Evolutionary conservation across 2,888 invertebrate genomes (phyloP), one percentile per base, ranked within the genome.

Genomic region (Polyommatus icarus): DNA sequence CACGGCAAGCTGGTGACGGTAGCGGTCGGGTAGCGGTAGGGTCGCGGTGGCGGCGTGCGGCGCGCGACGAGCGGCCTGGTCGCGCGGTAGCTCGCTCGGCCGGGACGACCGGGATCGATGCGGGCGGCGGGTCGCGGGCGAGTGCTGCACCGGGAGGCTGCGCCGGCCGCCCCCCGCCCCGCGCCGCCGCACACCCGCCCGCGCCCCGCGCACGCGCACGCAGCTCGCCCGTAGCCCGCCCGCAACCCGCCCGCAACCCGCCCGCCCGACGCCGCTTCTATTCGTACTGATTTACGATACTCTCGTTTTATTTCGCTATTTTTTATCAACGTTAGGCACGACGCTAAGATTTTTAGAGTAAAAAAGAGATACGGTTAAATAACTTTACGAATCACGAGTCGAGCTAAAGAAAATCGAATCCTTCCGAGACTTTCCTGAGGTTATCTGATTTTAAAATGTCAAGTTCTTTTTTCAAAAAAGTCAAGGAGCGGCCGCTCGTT

Each of bases 111-210:
- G 91, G 91, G 91, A 92, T 92, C 92, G 91, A 92, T 93, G 92
- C 91, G 91, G 91, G 92, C 91, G 87, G 92, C 93, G 92, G 91
- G 93, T 91, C 92, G 90, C 90, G 90, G 92, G 92, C 92, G 93
- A 93, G 93, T 92, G 92, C 91, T 91, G 91, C 89, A 91, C 89
- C 88, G 88, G 90, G 86, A 85, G 85, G 84, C 87, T 85, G 85
- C 83, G 85, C 85, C 83, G 82, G 80, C 81, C 80, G 81, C 83
- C 84, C 81, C 87, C 85, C 80, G 78, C 83, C 81, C 80, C 82
- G 81, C 82, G 84, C 78, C 73, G 71, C 76, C 79, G 46, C 46
- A 46, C 46, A 46, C 78, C 80, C 79, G 80, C 79, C 79, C 79
- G 82, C 76, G 78, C 79, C 76, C 82, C 82, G 81, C 83, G 83